Evolutionary conservation across 2,113 vertebrate genomes (phyloP), one percentile per base, ranked within the genome.

Genomic region (Ictalurus punctatus): DNA sequence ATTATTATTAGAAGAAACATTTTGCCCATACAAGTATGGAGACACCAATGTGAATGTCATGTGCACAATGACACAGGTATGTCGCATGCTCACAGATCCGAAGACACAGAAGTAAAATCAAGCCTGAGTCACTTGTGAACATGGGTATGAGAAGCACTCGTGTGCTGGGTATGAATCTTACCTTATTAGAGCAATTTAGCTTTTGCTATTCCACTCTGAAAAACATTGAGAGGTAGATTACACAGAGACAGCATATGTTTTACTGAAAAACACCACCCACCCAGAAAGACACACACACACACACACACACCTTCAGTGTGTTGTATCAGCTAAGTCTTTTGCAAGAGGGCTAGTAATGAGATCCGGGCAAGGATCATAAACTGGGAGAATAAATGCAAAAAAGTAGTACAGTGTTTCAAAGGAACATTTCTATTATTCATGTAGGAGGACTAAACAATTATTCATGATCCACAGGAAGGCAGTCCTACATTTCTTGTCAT

Each of bases 281-380:
- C 6, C 44, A 44, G 5, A 44, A 5, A 44, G 5, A 44, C 44
- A 44, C 19, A 34, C n/a, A 37, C 2, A 81, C 6, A 52, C 23
- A 82, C 2, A 3, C 21, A 83, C 56, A 1, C 8, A 83, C 80
- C 80, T 61, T 12, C 17, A 40, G 56, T 61, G 30, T 83, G 81
- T 40, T 25, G 30, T 6, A 37, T 83, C 81, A 12, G 81, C 21
- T 25, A 40, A 5, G 21, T 14, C 12, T 4, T 30, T 61, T 61
- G 81, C 81, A 83, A 37, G 19, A 61, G 54, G 56, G 56, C 19
- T 83, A 23, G 30, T 27, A 83, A 98, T 96, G 74, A 98, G 94
- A 94, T 98, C 97, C 27, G 97, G 97, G 80, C 96, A 97, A 83
- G 95, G 93, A 73, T 94, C 95, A 90, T 95, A 89, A 52, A 92